Conservation (phyloP, 64 coral and sea anemone species). For the Exaiptasia diaphana region DNA sequence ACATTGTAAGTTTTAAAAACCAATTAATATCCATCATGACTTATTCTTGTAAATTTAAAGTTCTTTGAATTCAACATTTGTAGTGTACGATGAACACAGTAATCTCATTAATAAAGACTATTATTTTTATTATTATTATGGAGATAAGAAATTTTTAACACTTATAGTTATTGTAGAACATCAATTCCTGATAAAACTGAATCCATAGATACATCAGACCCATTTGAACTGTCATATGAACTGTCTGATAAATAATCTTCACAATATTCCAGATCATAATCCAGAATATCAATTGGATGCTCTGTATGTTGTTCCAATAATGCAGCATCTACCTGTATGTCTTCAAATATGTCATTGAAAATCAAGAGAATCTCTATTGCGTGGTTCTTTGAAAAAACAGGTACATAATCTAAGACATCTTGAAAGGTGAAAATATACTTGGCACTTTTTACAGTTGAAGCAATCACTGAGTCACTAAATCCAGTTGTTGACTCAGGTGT, state of each 20-base stretch:
- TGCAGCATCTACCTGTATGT: background rate
- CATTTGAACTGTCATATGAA: constrained; percentile 1
- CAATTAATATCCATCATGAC: too few relatives aligned
- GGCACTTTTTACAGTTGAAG: constrained; percentile 8
- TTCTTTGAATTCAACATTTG: too few relatives aligned
- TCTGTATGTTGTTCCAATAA: too few relatives aligned
- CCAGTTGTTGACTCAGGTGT: constrained; percentile 1
- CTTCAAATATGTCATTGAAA: constrained; percentile 52
- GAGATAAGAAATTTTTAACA: too few relatives aligned
- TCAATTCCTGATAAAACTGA: background rate
- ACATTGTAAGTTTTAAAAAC: too few relatives aligned
- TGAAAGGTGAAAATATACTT: constrained; percentile 24
- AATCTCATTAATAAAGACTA: too few relatives aligned
- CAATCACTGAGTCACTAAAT: constrained; percentile 11
- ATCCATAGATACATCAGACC: background rate
- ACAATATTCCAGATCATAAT: constrained; percentile 33
- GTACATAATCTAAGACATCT: constrained; percentile 17
- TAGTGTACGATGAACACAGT: too few relatives aligned
- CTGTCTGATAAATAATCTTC: constrained; percentile 14
- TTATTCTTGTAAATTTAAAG: too few relatives aligned
- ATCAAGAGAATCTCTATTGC: constrained; percentile 47
- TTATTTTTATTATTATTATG: too few relatives aligned
- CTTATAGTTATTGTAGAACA: background rate
- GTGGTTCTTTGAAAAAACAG: constrained; percentile 34
- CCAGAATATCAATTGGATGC: too few relatives aligned